A percentile compares a stretch with the other conserved stretches of the same genome.
Conservation (phyloP, 2,888 invertebrate genomes). For the Phlogophora meticulosa region DNA sequence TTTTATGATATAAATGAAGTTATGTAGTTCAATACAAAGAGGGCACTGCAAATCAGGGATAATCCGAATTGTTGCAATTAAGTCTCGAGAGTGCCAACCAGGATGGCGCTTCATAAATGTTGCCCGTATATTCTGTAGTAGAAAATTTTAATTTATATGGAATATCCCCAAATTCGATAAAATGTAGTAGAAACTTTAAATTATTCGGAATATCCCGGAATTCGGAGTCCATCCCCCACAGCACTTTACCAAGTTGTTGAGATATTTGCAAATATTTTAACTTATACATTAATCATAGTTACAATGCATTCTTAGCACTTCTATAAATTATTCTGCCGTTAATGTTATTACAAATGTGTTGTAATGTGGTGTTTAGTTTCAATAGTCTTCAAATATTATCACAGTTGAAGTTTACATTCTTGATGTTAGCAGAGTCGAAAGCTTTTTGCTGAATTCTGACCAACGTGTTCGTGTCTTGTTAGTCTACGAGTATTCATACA, state of each 20-base stretch:
- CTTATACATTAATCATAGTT: constrained; percentile 46
- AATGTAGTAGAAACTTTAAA: constrained; percentile 4
- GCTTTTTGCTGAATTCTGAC: constrained; percentile 44
- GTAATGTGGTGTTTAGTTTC: constrained; percentile 33
- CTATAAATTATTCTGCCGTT: constrained; percentile 38
- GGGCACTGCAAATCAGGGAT: constrained; percentile 4
- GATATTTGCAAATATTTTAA: constrained; percentile 61
- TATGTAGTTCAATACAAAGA: constrained; percentile 52
- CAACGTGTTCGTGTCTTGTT: constrained; percentile 51
- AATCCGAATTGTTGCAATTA: constrained; percentile 22
- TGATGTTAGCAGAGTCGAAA: constrained; percentile 37
- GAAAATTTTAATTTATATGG: constrained; percentile 8
- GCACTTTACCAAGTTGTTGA: constrained; percentile 53
- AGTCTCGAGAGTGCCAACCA: constrained; percentile 31
- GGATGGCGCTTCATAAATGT: constrained; percentile 19
- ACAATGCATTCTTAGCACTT: constrained; percentile 37
- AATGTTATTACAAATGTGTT: constrained; percentile 35
- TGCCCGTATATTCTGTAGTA: constrained; percentile 1
- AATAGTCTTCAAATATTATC: constrained; percentile 54
- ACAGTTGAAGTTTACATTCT: constrained; percentile 43
- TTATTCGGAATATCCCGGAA: constrained; percentile 21
- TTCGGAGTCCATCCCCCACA: too few species aligned
- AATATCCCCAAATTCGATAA: constrained; percentile 21
- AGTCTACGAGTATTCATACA: constrained; percentile 66
- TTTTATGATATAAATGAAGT: constrained; percentile 43